Conservation (phyloP, 2,797 vertebrate species). For the Phrynocephalus guinanensis region DNA sequence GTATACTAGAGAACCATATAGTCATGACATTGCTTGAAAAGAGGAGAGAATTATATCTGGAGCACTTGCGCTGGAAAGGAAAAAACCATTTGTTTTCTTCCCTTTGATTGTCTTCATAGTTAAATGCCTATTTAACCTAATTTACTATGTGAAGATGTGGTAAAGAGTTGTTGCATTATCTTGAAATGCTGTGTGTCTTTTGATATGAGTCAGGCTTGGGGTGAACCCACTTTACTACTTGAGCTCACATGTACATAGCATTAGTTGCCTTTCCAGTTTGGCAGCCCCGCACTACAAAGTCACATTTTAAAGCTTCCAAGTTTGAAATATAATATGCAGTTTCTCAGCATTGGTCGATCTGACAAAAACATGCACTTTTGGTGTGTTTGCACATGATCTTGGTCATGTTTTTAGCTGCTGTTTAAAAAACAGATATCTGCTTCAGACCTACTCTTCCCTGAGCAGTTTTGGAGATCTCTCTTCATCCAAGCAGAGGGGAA, state of each 20-base stretch:
- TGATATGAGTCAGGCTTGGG: background rate
- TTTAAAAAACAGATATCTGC: background rate
- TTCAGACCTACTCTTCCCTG: background rate
- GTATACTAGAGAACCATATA: background rate
- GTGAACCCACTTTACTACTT: background rate
- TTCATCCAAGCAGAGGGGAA: background rate
- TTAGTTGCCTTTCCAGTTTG: slow-evolving; percentile 16
- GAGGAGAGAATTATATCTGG: background rate
- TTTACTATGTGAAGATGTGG: background rate
- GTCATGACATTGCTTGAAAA: slow-evolving; percentile 29
- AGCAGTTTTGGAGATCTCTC: background rate
- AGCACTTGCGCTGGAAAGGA: background rate
- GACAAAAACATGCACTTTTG: background rate
- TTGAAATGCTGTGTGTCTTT: background rate
- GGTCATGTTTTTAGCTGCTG: background rate
- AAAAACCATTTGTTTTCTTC: background rate
- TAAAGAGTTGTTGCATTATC: background rate
- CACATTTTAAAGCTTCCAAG: background rate
- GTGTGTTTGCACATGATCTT: background rate
- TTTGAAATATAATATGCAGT: background rate
- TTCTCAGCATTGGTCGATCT: background rate
- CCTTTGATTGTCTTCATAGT: background rate
- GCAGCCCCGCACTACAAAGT: background rate
- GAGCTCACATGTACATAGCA: background rate
- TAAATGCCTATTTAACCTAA: slow-evolving; percentile 7